A percentile compares a stretch with the other conserved stretches of the same genome.
phyloP scores from a whole-genome alignment of 2,888 invertebrate genomes.

The Stictocephala bisonia region DNA sequence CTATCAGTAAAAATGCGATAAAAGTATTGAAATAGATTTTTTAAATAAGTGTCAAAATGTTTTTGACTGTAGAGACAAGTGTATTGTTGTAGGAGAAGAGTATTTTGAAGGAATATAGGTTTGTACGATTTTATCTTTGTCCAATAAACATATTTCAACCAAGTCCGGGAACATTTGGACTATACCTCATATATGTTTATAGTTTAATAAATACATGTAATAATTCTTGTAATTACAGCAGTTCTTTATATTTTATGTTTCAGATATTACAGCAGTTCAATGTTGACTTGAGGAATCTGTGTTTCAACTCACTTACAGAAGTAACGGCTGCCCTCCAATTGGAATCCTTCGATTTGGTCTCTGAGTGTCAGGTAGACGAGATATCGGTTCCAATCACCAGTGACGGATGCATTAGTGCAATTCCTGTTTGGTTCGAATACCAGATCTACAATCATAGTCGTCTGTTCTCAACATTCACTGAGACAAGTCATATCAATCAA shows the following conservation, averaged over 20 bases:
- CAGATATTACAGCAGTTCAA: conserved; percentile 68
- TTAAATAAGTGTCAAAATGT: too few relatives aligned
- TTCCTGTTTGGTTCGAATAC: conserved; percentile 70
- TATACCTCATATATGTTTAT: background rate
- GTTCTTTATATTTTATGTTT: background rate
- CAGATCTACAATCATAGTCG: conserved; percentile 63
- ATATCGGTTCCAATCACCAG: conserved; percentile 63
- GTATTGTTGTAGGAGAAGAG: too few relatives aligned
- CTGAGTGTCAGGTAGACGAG: conserved; percentile 47
- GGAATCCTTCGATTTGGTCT: background rate
- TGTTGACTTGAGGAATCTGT: conserved; percentile 66
- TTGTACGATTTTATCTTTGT: too few relatives aligned
- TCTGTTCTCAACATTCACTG: conserved; percentile 65
- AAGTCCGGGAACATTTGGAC: background rate
- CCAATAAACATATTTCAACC: too few relatives aligned
- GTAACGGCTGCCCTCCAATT: conserved; percentile 7
- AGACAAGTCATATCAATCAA: conserved; percentile 66
- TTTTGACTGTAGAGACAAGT: too few relatives aligned
- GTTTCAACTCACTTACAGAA: conserved; percentile 65
- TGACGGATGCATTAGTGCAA: conserved; percentile 66
- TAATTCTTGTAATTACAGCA: too few relatives aligned
- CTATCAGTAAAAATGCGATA: too few relatives aligned
- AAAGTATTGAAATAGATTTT: too few relatives aligned
- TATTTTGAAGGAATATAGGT: too few relatives aligned
- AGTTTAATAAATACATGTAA: background rate